Evolutionary conservation across 1,140 invertebrate species (phyloP).

Genomic region (Platyscapa corneri): DNA sequence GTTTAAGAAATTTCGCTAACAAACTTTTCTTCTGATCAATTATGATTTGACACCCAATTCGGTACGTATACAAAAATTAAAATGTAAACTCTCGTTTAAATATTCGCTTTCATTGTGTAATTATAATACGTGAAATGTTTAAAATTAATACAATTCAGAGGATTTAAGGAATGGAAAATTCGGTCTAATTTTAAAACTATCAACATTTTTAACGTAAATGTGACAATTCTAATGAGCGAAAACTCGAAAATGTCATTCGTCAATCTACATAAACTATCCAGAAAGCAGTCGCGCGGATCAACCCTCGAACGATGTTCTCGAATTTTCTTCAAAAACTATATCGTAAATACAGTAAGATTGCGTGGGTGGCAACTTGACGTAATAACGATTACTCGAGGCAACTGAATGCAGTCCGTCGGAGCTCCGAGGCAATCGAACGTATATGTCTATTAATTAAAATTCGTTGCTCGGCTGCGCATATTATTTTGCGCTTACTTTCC

Average conservation of each 20-base stretch:
- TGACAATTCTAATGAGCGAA: background rate
- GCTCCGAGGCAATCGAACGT: background rate
- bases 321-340: constrained; percentile 4
- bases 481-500: background rate
- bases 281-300: background rate
- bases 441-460: background rate
- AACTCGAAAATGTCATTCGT: background rate
- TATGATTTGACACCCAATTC: too few species aligned
- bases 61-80: too few species aligned
- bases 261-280: background rate
- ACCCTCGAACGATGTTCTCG: too few species aligned
- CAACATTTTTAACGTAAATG: too few species aligned
- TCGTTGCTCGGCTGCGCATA: background rate
- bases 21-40: too few species aligned
- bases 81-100: too few species aligned
- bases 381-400: background rate
- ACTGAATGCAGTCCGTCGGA: background rate
- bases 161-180: too few species aligned
- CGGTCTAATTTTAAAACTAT: too few species aligned
- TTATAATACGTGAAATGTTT: too few species aligned
- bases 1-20: background rate
- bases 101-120: too few species aligned
- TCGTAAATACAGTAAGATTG: background rate
- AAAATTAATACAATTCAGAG: too few species aligned
- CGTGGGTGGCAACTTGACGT: background rate